Evolutionary conservation across 2,797 vertebrate species (phyloP).

Genomic region (Cyclopterus lumpus): DNA sequence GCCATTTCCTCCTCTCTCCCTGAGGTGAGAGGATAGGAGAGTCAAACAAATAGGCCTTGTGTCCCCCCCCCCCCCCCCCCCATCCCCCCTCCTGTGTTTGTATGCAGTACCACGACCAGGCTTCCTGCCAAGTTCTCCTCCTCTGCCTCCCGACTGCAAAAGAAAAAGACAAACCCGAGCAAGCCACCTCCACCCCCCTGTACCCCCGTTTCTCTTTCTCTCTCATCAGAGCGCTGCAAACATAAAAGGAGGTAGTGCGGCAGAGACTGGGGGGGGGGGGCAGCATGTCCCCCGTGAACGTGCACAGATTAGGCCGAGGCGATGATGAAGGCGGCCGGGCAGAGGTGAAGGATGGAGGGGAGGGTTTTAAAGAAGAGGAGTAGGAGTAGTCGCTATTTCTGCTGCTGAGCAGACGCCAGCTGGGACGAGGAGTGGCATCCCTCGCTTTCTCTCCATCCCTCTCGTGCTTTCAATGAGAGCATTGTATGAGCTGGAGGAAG

Average conservation of each 20-base stretch:
- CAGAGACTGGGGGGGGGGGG: not conserved
- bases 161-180: slow-evolving; percentile 68
- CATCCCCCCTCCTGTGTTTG: slow-evolving; percentile 81
- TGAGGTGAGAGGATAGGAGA: slow-evolving; percentile 59
- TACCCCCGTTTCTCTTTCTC: slow-evolving; percentile 20
- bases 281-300: slow-evolving; percentile 20
- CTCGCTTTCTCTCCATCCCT: slow-evolving; percentile 26
- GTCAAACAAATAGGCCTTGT: slow-evolving; percentile 86
- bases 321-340: slow-evolving; percentile 37
- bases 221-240: slow-evolving; percentile 45
- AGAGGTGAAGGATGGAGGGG: slow-evolving; percentile 50
- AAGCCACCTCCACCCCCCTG: slow-evolving; percentile 60
- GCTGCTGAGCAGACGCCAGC: slow-evolving; percentile 57
- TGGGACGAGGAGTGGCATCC: slow-evolving; percentile 64
- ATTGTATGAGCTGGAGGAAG: slow-evolving; percentile 81
- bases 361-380: slow-evolving; percentile 23
- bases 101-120: slow-evolving; percentile 84
- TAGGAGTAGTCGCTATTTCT: slow-evolving; percentile 52
- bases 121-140: slow-evolving; percentile 79
- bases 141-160: slow-evolving; percentile 68
- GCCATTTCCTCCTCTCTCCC: slow-evolving; percentile 58
- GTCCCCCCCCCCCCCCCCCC: slow-evolving; percentile 47
- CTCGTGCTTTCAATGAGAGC: slow-evolving; percentile 66
- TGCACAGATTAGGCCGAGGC: slow-evolving; percentile 55
- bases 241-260: slow-evolving; percentile 57